Conservation (phyloP, 2,888 invertebrate genomes). For the Dichetophora obliterata region DNA sequence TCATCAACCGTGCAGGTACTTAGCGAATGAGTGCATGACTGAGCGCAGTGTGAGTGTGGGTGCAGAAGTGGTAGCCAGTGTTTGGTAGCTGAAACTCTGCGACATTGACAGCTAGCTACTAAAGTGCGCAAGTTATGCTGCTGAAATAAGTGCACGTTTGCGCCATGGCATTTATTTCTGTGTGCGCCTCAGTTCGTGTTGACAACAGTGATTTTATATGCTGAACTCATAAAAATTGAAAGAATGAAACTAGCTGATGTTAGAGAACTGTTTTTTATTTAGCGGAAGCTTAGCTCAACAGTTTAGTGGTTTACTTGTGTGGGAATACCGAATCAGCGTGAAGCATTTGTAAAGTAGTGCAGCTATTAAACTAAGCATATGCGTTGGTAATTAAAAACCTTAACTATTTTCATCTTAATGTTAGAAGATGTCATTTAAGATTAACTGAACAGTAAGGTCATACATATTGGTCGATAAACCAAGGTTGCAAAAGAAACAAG, state of each 20-base stretch:
- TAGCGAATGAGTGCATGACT: background rate
- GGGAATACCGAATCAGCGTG: no score
- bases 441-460: no score
- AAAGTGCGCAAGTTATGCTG: constrained; percentile 11
- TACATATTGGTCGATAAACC: no score
- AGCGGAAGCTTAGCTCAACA: no score
- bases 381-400: background rate
- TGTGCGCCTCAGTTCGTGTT: constrained; percentile 5
- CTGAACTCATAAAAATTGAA: background rate
- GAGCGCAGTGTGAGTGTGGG: background rate
- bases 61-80: background rate
- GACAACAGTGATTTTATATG: constrained; percentile 27
- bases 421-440: no score
- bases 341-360: no score
- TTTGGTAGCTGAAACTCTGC: background rate
- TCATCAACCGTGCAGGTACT: background rate
- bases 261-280: no score
- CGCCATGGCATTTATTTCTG: constrained; percentile 21
- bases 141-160: constrained; percentile 17
- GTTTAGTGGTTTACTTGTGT: no score
- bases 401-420: no score
- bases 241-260: background rate
- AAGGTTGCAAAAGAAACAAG: no score
- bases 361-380: no score
- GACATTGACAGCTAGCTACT: background rate